phyloP scores from a whole-genome alignment of 2,888 invertebrate genomes.

The Eueremaeus valkanovi region DNA sequence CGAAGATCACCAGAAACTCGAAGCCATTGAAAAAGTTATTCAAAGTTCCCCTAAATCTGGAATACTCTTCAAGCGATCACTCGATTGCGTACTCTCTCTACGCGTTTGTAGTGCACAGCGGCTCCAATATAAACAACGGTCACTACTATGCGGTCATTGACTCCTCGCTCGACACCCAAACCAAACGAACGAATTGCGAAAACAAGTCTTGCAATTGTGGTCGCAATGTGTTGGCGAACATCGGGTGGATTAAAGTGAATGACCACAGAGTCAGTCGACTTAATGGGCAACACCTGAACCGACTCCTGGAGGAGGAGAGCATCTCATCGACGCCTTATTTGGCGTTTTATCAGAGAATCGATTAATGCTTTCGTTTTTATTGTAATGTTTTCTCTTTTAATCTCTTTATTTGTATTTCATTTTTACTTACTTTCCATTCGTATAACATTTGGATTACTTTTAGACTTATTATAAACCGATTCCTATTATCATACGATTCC shows the following conservation, averaged over 20 bases:
- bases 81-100: background rate
- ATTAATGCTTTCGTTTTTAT: background rate
- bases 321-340: background rate
- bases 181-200: background rate
- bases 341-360: background rate
- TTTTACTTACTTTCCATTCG: too few relatives aligned
- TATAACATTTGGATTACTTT: too few relatives aligned
- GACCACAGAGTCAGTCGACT: background rate
- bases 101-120: background rate
- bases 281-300: background rate
- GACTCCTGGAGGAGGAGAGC: background rate
- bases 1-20: background rate
- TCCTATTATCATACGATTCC: too few relatives aligned
- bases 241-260: conserved; percentile 10
- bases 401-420: too few relatives aligned
- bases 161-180: background rate
- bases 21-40: background rate
- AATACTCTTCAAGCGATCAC: background rate
- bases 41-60: background rate
- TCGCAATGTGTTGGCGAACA: background rate
- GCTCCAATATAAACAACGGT: background rate
- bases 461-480: too few relatives aligned
- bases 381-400: too few relatives aligned
- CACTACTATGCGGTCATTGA: conserved; percentile 17
- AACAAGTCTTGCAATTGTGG: background rate